Percentiles rank a stretch among this genome's conserved stretches.
These are phyloP conservation scores for Iphiclides podalirius DNA, from an alignment of 2,888 invertebrate genomes.

Conservation along the genomic window DNA sequence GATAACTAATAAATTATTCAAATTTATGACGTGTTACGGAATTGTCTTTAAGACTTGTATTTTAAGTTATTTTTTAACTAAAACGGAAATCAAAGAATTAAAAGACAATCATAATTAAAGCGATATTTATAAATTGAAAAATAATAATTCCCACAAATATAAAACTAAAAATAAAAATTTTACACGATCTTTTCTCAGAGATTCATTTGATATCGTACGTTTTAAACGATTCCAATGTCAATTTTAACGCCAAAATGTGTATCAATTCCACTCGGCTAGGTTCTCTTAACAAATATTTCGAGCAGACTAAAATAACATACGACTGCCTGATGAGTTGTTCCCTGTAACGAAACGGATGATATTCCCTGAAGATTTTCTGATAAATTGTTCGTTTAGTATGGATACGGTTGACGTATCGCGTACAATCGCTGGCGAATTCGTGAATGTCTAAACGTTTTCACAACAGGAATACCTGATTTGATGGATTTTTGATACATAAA, in stretches of 20 bases:
- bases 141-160: too few relatives aligned
- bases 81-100: too few relatives aligned
- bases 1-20: too few relatives aligned
- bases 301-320: constrained; percentile 44
- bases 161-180: too few relatives aligned
- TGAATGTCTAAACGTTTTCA: neutral
- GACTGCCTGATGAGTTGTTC: constrained; percentile 41
- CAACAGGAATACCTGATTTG: too few relatives aligned
- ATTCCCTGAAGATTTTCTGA: constrained; percentile 40
- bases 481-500: too few relatives aligned
- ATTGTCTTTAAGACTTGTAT: too few relatives aligned
- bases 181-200: neutral
- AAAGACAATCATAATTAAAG: too few relatives aligned
- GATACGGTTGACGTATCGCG: neutral
- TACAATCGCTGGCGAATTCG: constrained; percentile 1
- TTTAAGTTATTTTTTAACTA: too few relatives aligned
- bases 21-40: too few relatives aligned
- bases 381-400: constrained; percentile 37
- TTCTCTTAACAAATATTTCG: constrained; percentile 50
- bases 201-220: neutral
- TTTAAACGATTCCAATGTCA: neutral
- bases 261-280: constrained; percentile 23
- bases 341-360: constrained; percentile 45
- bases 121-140: too few relatives aligned
- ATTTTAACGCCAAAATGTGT: neutral